These are phyloP conservation scores for Ephydatia muelleri DNA, from an alignment of 37 sponge, comb jelly and placozoan species.

Conservation along the genomic window DNA sequence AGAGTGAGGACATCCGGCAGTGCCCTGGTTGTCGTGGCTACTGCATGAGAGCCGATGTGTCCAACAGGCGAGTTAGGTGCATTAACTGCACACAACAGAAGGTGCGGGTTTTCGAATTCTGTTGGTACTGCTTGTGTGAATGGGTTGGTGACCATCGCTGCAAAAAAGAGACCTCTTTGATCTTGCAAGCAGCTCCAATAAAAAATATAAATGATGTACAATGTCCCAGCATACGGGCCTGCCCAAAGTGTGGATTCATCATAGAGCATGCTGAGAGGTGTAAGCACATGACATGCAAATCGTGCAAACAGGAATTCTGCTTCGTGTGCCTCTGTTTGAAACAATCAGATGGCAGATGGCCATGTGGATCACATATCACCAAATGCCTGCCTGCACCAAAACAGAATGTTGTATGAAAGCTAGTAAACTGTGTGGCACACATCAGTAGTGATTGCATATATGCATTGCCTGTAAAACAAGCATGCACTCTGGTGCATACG, in stretches of 20 bases:
- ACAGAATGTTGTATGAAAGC: not conserved
- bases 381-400: not conserved
- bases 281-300: conserved; percentile 33
- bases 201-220: conserved; percentile 23
- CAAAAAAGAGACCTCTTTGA: not conserved
- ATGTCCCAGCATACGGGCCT: conserved; percentile 58
- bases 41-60: conserved; percentile 40
- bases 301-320: conserved; percentile 52
- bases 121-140: conserved; percentile 63
- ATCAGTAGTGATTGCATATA: too few relatives aligned
- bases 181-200: conserved; percentile 19
- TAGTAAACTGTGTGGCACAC: too few relatives aligned
- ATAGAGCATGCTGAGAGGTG: conserved; percentile 55
- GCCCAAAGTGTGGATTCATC: conserved; percentile 60
- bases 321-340: conserved; percentile 46
- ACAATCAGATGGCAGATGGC: not conserved
- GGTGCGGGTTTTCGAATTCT: conserved; percentile 36
- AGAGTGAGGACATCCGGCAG: conserved; percentile 38
- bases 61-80: conserved; percentile 49
- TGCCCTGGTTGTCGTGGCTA: conserved; percentile 70
- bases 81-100: conserved; percentile 59
- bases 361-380: not conserved
- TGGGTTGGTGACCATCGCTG: conserved; percentile 40
- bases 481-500: too few relatives aligned
- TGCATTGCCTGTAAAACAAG: too few relatives aligned